A percentile compares a stretch with the other conserved stretches of the same genome.
These are phyloP conservation scores for Donacobius atricapilla DNA, from an alignment of 2,113 vertebrate genomes.

Conservation along the genomic window DNA sequence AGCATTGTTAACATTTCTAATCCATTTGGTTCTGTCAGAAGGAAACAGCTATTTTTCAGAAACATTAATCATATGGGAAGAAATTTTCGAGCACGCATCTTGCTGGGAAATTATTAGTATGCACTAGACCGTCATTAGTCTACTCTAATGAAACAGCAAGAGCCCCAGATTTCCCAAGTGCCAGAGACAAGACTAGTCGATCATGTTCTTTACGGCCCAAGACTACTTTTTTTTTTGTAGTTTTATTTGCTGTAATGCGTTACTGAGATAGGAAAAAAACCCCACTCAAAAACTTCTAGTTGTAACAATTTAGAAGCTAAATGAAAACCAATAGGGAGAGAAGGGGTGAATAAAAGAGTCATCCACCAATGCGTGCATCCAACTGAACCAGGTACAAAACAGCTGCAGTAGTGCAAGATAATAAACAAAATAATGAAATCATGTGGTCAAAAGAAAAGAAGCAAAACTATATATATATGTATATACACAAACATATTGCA, in stretches of 20 bases:
- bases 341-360: not conserved
- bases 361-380: not conserved
- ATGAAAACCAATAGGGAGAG: not conserved
- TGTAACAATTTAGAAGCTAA: not conserved
- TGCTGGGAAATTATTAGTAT: slow-evolving; percentile 43
- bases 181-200: not conserved
- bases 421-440: not conserved
- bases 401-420: not conserved
- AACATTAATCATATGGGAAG: not conserved
- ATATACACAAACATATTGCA: not conserved
- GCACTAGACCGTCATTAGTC: not conserved
- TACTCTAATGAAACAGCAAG: not conserved
- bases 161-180: not conserved
- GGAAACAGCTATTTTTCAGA: slow-evolving; percentile 40
- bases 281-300: not conserved
- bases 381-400: not conserved
- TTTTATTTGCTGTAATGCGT: not conserved
- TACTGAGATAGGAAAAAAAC: not conserved
- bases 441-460: not conserved
- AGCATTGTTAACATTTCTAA: slow-evolving; percentile 36
- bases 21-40: slow-evolving; percentile 16
- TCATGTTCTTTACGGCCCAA: not conserved
- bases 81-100: not conserved
- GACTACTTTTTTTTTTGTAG: not conserved
- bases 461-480: not conserved